Base-by-base conservation (phyloP, 2,888 invertebrate species). In the Sialis fuliginosa region DNA sequence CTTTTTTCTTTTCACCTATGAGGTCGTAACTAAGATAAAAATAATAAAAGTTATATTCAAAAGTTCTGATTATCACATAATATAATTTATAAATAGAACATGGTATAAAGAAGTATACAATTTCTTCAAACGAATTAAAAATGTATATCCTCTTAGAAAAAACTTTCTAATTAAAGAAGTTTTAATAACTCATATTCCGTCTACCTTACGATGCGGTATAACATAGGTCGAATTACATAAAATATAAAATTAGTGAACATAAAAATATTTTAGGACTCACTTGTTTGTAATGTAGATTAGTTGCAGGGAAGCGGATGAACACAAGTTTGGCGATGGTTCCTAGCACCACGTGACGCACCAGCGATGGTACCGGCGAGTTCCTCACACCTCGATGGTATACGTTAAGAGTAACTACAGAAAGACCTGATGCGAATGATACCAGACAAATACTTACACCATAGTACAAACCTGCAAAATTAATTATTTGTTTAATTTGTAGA, bases 301-400 rank as follows among this genome's bases (percentile, higher is more conserved):
- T 58, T 49, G 67, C 65, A 52, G 81, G 79, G 57, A 83, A 77
- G 61, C 76, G 77, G 65, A 84, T 77, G 64, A 79, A 79, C 55
- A 85, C 77, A 54, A 84, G 60, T 55, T 74, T 74, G 50, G 86
- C 84, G 55, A 88, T 70, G 54, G 81, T 71, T 59, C 81, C 79
- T 58, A 89, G 72, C 54, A 85, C 80, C 53, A 88, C 65, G 54
- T 75, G 78, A 57, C 80, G 76, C 46, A 81, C 67, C 55, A 78
- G 60, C 43, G 72, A 69, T 42, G 89, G 87, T 51, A 89, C 85
- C 60, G 81, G 79, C 53, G 79, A 77, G 54, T 86, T 87, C 60
- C 85, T 71, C 54, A 82, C 78, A 55, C 89, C 88, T 60, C 86
- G 73, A 70, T 88, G 86, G 64, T 88, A 87, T 59, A 88, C 78